A percentile compares a stretch with the other conserved stretches of the same genome.
Evolutionary conservation across 2,888 invertebrate genomes (phyloP).

Genomic region (Eupsilia transversa): DNA sequence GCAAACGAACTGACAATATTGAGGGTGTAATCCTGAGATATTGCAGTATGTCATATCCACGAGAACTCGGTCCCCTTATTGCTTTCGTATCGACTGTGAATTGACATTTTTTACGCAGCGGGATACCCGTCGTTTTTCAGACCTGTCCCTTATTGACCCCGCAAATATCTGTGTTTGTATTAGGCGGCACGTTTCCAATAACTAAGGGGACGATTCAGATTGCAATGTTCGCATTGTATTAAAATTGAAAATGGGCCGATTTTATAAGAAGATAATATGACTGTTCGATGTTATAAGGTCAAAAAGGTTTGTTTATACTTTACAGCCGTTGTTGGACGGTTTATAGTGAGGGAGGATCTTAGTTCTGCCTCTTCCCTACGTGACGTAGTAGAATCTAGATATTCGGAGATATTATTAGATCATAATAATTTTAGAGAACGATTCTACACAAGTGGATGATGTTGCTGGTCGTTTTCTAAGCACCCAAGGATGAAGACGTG

Average conservation of each 20-base stretch:
- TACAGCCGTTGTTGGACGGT: background rate
- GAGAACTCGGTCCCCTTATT: conserved; percentile 77
- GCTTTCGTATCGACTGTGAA: conserved; percentile 76
- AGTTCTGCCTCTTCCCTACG: background rate
- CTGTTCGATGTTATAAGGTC: conserved; percentile 18
- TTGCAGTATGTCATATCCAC: conserved; percentile 82
- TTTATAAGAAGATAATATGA: conserved; percentile 35
- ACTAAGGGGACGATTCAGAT: conserved; percentile 42
- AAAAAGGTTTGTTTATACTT: conserved; percentile 23
- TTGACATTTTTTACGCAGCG: conserved; percentile 70
- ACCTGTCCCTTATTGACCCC: conserved; percentile 64
- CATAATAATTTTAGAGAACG: background rate
- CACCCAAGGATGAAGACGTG: background rate
- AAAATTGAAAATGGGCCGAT: conserved; percentile 50
- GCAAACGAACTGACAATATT: conserved; percentile 83
- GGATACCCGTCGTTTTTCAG: conserved; percentile 64
- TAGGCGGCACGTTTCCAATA: conserved; percentile 68
- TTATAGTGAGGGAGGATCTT: background rate
- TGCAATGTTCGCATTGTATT: conserved; percentile 55
- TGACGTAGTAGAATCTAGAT: background rate
- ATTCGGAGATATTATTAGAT: too few relatives aligned
- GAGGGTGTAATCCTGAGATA: conserved; percentile 87
- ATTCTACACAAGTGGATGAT: background rate
- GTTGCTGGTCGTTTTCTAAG: background rate
- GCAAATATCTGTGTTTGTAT: conserved; percentile 66